A percentile compares a stretch with the other conserved stretches of the same genome.
Conservation (phyloP, 2,797 vertebrate genomes). For the Sebastes diaconus region DNA sequence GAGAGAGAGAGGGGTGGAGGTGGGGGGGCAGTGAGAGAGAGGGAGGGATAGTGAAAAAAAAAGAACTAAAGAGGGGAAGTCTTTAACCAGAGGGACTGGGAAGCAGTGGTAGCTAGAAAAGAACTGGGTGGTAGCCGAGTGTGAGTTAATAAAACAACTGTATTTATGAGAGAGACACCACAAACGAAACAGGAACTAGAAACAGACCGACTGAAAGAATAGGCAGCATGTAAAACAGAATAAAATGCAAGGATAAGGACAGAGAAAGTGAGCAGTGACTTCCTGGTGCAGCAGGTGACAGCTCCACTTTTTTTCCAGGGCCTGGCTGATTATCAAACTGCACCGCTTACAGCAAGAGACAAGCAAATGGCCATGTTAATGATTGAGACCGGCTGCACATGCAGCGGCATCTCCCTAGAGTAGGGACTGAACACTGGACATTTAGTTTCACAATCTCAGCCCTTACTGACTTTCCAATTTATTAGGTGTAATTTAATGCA, state of each 20-base stretch:
- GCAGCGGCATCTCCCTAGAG: neutral
- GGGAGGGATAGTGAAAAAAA: conserved; percentile 18
- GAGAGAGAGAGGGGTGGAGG: neutral
- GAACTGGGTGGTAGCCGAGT: neutral
- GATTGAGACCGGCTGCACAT: conserved; percentile 35
- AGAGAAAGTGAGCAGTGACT: conserved; percentile 18
- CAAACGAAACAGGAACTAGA: conserved; percentile 24
- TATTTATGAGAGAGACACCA: conserved; percentile 14
- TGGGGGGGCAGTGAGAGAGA: conserved; percentile 29
- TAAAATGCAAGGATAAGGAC: neutral
- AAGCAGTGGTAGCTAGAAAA: conserved; percentile 18
- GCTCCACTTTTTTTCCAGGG: conserved; percentile 18
- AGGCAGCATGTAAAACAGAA: neutral
- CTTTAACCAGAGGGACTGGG: conserved; percentile 48
- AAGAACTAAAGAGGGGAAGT: conserved; percentile 44
- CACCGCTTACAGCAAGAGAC: conserved; percentile 44
- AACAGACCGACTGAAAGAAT: neutral
- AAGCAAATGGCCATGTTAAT: conserved; percentile 57
- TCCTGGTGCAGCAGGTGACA: conserved; percentile 55
- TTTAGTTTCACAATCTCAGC: conserved; percentile 14
- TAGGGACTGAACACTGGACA: neutral
- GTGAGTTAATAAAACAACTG: conserved; percentile 17
- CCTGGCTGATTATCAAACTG: conserved; percentile 53
- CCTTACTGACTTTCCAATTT: neutral
- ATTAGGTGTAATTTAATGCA: neutral